These are phyloP conservation scores for Lordiphosa mommai DNA, from an alignment of 1,140 invertebrate genomes.

Conservation along the genomic window DNA sequence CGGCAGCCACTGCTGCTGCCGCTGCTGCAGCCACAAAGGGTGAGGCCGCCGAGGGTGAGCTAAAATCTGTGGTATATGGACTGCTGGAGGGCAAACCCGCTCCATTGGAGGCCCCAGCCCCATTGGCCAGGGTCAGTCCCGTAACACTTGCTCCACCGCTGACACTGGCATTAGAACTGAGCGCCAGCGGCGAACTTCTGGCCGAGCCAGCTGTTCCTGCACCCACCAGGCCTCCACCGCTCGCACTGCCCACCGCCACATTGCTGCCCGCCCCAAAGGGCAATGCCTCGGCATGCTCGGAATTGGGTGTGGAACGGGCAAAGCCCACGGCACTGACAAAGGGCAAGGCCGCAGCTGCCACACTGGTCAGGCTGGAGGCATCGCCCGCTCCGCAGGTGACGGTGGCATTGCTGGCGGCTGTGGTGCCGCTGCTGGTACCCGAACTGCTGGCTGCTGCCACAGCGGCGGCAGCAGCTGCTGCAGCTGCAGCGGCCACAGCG, in stretches of 20 bases:
- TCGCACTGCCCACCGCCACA: constrained; percentile 42
- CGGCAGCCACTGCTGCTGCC: constrained; percentile 65
- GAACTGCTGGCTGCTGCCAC: constrained; percentile 45
- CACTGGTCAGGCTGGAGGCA: constrained; percentile 59
- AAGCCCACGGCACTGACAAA: constrained; percentile 70
- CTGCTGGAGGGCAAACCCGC: constrained; percentile 70
- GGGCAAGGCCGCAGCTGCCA: constrained; percentile 62
- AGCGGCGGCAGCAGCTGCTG: constrained; percentile 62
- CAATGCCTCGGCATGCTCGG: constrained; percentile 62
- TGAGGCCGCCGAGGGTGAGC: constrained; percentile 67
- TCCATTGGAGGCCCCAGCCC: constrained; percentile 64
- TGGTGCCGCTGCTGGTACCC: constrained; percentile 37
- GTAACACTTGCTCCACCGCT: constrained; percentile 61
- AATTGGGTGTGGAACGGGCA: constrained; percentile 74
- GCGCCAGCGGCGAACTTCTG: constrained; percentile 72
- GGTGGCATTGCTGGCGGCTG: constrained; percentile 49
- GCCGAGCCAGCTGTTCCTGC: constrained; percentile 44
- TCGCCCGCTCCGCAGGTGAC: constrained; percentile 60
- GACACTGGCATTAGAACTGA: constrained; percentile 75
- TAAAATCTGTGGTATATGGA: constrained; percentile 74
- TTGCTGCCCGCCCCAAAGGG: constrained; percentile 49
- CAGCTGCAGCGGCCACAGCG: constrained; percentile 82
- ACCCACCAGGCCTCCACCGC: constrained; percentile 44
- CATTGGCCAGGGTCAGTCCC: constrained; percentile 60
- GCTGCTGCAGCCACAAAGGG: constrained; percentile 69